Conservation (phyloP, 2,888 invertebrate genomes). For the Eristalis arbustorum region DNA sequence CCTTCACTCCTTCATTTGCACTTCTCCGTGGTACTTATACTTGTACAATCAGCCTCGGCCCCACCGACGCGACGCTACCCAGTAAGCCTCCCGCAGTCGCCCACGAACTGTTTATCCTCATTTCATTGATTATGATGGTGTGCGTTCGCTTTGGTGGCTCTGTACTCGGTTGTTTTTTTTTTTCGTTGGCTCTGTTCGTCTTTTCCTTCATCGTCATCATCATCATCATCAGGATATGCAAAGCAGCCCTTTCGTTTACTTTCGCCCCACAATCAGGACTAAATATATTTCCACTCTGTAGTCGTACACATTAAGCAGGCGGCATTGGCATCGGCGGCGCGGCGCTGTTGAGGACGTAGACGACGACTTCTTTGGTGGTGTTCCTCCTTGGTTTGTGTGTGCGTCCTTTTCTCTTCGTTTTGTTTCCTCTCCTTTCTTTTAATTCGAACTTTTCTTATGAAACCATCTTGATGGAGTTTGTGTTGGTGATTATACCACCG, state of each 20-base stretch:
- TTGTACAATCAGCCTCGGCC: slow-evolving; percentile 5
- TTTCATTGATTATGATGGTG: slow-evolving; percentile 69
- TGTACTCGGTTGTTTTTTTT: not conserved
- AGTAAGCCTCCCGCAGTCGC: not conserved
- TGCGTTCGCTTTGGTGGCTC: slow-evolving; percentile 43
- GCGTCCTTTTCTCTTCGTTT: slow-evolving; percentile 42
- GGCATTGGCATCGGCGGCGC: not conserved
- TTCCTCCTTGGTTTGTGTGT: slow-evolving; percentile 47
- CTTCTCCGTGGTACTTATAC: slow-evolving; percentile 41
- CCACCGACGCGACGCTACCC: slow-evolving; percentile 18
- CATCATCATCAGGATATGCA: slow-evolving; percentile 69
- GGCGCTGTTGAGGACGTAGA: too few species aligned
- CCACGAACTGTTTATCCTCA: slow-evolving; percentile 47
- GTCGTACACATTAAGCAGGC: slow-evolving; percentile 62
- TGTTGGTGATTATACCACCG: slow-evolving; percentile 68
- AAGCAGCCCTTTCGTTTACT: slow-evolving; percentile 71
- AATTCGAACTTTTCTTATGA: slow-evolving; percentile 69
- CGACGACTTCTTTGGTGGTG: slow-evolving; percentile 8
- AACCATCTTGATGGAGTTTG: slow-evolving; percentile 69
- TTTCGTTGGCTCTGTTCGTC: too few species aligned
- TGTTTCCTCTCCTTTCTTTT: slow-evolving; percentile 52
- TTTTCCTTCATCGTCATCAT: slow-evolving; percentile 29
- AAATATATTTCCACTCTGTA: slow-evolving; percentile 60
- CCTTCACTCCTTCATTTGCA: slow-evolving; percentile 68
- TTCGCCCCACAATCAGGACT: slow-evolving; percentile 67